phyloP scores from a whole-genome alignment of 2,888 invertebrate genomes.

The Zhuqinia jingwanae region DNA sequence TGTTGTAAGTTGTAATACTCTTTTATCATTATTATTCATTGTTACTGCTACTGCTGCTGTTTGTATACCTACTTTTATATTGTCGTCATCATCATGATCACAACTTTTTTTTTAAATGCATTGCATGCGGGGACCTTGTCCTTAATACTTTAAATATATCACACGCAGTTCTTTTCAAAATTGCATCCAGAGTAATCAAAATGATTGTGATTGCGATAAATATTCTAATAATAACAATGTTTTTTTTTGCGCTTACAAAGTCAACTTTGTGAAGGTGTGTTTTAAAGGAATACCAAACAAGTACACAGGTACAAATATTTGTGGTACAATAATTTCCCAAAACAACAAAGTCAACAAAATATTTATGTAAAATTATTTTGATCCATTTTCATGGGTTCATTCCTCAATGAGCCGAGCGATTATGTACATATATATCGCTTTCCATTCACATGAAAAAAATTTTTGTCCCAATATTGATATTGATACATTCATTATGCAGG shows the following conservation, averaged over 20 bases:
- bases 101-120: conserved; percentile 43
- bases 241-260: background rate
- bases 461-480: background rate
- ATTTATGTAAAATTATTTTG: too few relatives aligned
- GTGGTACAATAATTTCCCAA: too few relatives aligned
- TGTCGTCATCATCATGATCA: conserved; percentile 20
- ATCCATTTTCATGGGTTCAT: conserved; percentile 16
- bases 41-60: conserved; percentile 10
- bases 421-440: background rate
- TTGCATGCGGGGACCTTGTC: conserved; percentile 72
- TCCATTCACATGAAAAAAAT: background rate
- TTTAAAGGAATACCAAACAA: too few relatives aligned
- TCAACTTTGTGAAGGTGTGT: too few relatives aligned
- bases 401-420: too few relatives aligned
- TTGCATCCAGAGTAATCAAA: conserved; percentile 28
- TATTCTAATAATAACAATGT: background rate
- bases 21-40: conserved; percentile 25
- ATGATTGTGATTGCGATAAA: conserved; percentile 8
- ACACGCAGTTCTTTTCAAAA: conserved; percentile 47
- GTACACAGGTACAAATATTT: too few relatives aligned
- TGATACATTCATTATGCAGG: background rate
- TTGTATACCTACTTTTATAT: background rate
- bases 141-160: conserved; percentile 72
- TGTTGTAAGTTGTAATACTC: background rate
- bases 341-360: too few relatives aligned